Percentiles rank a stretch among this genome's conserved stretches.
Evolutionary conservation across 2,113 vertebrate species (phyloP).

Genomic region (Cinclus cinclus): DNA sequence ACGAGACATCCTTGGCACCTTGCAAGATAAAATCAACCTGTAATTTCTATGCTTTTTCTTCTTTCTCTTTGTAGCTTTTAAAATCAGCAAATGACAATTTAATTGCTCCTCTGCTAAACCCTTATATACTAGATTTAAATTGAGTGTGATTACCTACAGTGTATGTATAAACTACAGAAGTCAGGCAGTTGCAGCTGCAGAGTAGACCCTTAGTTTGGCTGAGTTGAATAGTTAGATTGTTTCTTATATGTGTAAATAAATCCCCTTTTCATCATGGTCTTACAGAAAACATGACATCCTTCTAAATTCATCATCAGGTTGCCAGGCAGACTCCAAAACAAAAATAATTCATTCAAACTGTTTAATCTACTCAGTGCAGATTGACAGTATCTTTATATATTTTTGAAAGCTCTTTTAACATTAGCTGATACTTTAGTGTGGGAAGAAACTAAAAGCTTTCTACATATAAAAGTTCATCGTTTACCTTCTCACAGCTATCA

Average conservation of each 20-base stretch:
- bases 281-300: conserved; percentile 59
- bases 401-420: conserved; percentile 80
- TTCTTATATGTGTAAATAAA: conserved; percentile 57
- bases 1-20: background rate
- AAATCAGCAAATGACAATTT: background rate
- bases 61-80: background rate
- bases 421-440: conserved; percentile 75
- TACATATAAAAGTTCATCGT: conserved; percentile 74
- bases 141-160: background rate
- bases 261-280: background rate
- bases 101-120: background rate
- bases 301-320: conserved; percentile 69
- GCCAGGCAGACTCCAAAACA: conserved; percentile 70
- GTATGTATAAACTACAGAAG: background rate
- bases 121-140: background rate
- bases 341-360: conserved; percentile 77
- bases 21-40: background rate
- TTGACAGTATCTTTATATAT: conserved; percentile 79
- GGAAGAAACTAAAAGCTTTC: conserved; percentile 75
- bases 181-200: background rate
- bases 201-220: conserved; percentile 4
- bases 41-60: background rate
- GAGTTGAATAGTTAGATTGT: background rate
- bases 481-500: conserved; percentile 69
- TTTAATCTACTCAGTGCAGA: conserved; percentile 72